Evolutionary conservation across 2,113 vertebrate species (phyloP).

Genomic region (Colistium nudipinnis): DNA sequence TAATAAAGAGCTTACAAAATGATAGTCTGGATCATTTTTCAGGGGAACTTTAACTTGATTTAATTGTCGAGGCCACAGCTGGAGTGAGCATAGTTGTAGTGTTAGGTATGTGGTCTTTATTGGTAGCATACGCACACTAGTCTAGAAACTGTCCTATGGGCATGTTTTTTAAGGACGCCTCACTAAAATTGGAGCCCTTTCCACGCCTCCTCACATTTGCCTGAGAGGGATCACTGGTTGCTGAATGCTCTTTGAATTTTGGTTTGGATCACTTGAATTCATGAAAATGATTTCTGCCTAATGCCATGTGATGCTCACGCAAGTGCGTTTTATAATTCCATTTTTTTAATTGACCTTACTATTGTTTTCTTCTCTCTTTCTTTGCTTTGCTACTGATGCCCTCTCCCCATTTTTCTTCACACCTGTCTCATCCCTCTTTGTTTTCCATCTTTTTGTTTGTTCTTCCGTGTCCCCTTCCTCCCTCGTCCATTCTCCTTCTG

Average conservation of each 20-base stretch:
- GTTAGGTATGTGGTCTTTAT: not conserved
- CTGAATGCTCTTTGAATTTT: conserved; percentile 80
- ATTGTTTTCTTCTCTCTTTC: conserved; percentile 29
- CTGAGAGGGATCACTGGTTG: conserved; percentile 83
- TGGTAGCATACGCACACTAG: not conserved
- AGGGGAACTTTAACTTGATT: conserved; percentile 17
- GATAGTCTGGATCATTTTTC: conserved; percentile 1
- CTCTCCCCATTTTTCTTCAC: conserved; percentile 42
- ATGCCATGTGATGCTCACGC: conserved; percentile 64
- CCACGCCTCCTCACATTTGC: conserved; percentile 79
- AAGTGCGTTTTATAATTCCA: conserved; percentile 29
- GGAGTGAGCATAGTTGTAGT: conserved; percentile 34
- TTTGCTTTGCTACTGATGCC: conserved; percentile 57
- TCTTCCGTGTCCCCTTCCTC: conserved; percentile 36
- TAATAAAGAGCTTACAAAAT: not conserved
- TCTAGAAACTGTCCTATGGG: conserved; percentile 64
- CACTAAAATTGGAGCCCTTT: conserved; percentile 76
- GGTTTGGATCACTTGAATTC: conserved; percentile 78
- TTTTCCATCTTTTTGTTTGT: conserved; percentile 45
- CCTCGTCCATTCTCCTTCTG: conserved; percentile 18
- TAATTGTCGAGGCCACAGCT: conserved; percentile 39
- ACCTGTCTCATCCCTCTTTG: conserved; percentile 45
- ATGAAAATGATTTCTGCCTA: conserved; percentile 59
- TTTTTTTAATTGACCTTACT: conserved; percentile 41
- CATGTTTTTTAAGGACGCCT: conserved; percentile 77